Evolutionary conservation across 1,140 invertebrate genomes (phyloP).

Genomic region (Planococcus citri): DNA sequence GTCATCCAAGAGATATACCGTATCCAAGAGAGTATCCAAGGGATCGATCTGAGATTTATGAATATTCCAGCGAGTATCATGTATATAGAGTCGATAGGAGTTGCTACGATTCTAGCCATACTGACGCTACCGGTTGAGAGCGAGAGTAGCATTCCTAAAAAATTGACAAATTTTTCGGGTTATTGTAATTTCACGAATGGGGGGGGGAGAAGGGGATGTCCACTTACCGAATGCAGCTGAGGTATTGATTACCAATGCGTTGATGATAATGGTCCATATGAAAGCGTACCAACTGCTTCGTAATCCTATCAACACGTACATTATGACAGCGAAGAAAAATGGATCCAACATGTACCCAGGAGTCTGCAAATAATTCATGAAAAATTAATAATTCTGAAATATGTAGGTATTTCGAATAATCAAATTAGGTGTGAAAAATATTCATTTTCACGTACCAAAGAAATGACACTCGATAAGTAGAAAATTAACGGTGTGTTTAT

Average conservation of each 20-base stretch:
- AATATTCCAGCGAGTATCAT: conserved; percentile 81
- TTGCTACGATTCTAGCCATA: conserved; percentile 64
- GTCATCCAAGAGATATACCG: neutral
- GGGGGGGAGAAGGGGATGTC: neutral
- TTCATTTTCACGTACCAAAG: conserved; percentile 47
- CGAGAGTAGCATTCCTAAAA: conserved; percentile 61
- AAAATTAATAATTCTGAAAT: neutral
- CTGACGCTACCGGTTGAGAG: neutral
- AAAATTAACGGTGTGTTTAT: conserved; percentile 59
- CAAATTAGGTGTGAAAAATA: neutral
- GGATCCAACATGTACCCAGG: neutral
- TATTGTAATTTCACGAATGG: conserved; percentile 57
- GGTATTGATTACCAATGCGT: neutral
- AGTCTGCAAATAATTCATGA: neutral
- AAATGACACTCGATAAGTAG: conserved; percentile 58
- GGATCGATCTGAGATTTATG: conserved; percentile 44
- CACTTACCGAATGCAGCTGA: neutral
- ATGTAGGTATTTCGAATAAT: neutral
- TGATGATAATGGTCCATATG: neutral
- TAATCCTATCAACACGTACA: neutral
- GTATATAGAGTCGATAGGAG: conserved; percentile 73
- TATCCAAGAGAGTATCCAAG: neutral
- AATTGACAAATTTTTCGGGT: no score
- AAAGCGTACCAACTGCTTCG: neutral
- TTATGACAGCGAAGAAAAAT: neutral